Evolutionary conservation across 2,888 invertebrate genomes (phyloP).

Genomic region (Steromphala cineraria): DNA sequence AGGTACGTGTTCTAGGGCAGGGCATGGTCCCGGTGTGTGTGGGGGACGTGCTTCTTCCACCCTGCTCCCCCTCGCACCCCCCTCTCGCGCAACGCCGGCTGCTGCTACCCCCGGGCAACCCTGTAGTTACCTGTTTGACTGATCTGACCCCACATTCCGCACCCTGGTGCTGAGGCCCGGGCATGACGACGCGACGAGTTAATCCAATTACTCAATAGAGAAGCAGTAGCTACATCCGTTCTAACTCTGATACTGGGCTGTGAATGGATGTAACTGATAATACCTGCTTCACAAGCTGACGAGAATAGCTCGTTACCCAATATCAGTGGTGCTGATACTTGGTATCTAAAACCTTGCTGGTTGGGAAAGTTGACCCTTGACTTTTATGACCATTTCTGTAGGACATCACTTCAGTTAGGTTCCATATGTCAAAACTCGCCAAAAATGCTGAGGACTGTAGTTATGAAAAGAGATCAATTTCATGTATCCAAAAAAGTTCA

Average conservation of each 20-base stretch:
- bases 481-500: no score
- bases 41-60: neutral
- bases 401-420: no score
- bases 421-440: no score
- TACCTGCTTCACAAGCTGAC: no score
- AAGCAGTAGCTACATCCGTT: neutral
- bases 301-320: no score
- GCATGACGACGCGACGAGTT: neutral
- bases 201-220: slow-evolving; percentile 16
- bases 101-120: neutral
- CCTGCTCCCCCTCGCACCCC: neutral
- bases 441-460: no score
- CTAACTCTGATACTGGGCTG: neutral
- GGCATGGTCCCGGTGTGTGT: neutral
- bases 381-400: no score
- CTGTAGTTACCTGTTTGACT: neutral
- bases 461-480: no score
- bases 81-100: neutral
- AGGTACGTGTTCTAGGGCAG: slow-evolving; percentile 6
- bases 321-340: no score
- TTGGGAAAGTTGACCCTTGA: no score
- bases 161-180: neutral
- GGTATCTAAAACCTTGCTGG: no score
- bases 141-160: neutral
- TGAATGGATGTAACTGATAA: slow-evolving; percentile 1